These are phyloP conservation scores for Coracias cyanogaster DNA, from an alignment of 2,797 vertebrate genomes.

Conservation along the genomic window DNA sequence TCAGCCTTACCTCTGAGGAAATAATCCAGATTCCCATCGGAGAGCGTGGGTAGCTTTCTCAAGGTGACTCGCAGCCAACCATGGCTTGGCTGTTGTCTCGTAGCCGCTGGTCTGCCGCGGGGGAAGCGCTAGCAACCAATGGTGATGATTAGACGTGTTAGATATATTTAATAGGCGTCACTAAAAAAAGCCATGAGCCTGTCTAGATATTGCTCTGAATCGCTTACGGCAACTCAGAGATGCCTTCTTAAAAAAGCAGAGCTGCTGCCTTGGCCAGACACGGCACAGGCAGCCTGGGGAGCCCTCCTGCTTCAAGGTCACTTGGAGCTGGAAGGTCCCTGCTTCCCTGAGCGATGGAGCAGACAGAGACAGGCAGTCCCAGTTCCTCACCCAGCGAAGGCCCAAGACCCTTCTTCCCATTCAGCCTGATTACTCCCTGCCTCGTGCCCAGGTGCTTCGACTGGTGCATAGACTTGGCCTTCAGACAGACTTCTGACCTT, in stretches of 20 bases:
- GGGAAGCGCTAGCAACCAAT: background rate
- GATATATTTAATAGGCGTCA: background rate
- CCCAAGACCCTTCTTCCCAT: background rate
- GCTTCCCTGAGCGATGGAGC: fast-evolving
- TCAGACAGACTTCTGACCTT: fast-evolving
- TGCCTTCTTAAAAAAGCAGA: background rate
- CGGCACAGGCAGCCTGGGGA: background rate
- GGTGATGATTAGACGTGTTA: background rate
- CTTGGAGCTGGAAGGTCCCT: background rate
- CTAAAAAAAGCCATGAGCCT: background rate
- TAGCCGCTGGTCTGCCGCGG: background rate
- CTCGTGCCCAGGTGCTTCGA: background rate
- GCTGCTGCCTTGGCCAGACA: background rate
- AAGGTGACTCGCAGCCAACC: background rate
- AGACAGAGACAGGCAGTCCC: background rate
- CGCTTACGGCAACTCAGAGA: background rate
- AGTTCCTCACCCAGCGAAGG: background rate
- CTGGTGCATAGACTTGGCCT: fast-evolving
- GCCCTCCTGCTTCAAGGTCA: background rate
- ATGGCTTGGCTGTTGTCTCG: background rate
- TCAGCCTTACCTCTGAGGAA: background rate
- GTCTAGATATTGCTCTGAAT: background rate
- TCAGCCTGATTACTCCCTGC: background rate
- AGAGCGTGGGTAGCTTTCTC: background rate
- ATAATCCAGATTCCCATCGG: background rate